Base-by-base conservation (phyloP, 2,113 vertebrate species). In the Hiodon alosoides region DNA sequence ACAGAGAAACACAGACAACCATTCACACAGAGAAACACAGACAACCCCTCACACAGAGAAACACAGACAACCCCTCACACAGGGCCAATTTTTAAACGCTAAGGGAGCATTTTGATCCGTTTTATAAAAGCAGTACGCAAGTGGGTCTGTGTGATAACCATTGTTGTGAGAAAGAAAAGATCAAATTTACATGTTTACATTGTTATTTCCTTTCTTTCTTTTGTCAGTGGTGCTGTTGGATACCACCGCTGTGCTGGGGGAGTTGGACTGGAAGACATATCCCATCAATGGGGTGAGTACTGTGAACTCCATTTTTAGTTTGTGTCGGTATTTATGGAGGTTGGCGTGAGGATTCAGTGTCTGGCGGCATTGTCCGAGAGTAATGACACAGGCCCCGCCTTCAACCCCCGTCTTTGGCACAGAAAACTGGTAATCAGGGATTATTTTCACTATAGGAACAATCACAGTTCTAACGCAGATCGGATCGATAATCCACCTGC, bases 261-360 rank as follows among this genome's bases (percentile, higher is more conserved):
- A 98, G 78, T 89, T 97, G 58, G 94, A 95, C 88, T 98, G 96
- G 96, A 98, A 93, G 86, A 96, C 96, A 17, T 98, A 96, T 86
- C 96, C 96, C 74, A 86, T 98, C 84, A 98, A 98, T 83, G 96
- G 96, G 93, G 96, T 98, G 90, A 98, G 96, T 94, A 73, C 76
- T 64, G 53, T 53, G 67, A 16, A 3, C 10, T 0, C 51, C 67
- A 68, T 13, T 7, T 14, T n/a, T 68, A 48, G 7, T 11, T 47
- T 52, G 48, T 4, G 51, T 69, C 7, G 53, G 53, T 53, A 52
- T 7, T 16, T 69, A 17, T 9, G 8, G n/a, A 66, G 2, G 31
- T 60, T 10, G 11, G 2, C 31, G 31, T 31, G 31, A 31, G 31
- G 31, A 31, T 31, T 31, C 31, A 31, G 31, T 31, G 31, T 0